A percentile compares a stretch with the other conserved stretches of the same genome.
phyloP scores from a whole-genome alignment of 37 sponge, comb jelly and placozoan species.

The Mnemiopsis leidyi region DNA sequence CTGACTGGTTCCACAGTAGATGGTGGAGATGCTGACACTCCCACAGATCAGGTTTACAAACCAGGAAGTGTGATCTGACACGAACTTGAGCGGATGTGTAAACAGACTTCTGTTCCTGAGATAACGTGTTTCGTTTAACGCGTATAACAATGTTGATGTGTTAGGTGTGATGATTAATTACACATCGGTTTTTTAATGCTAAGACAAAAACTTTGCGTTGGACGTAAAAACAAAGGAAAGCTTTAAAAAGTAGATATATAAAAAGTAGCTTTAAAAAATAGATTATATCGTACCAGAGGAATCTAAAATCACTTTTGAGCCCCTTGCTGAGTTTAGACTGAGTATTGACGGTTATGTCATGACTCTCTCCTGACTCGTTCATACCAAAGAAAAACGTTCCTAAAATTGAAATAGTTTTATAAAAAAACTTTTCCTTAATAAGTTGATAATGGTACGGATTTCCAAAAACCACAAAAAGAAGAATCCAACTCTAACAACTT shows the following conservation, averaged over 20 bases:
- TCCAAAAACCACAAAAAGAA: too few relatives aligned
- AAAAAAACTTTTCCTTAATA: too few relatives aligned
- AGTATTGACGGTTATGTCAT: conserved; percentile 47
- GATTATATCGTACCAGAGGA: conserved; percentile 47
- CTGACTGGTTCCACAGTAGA: conserved; percentile 83
- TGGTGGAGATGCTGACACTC: conserved; percentile 80
- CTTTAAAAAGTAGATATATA: too few relatives aligned
- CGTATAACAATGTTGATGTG: too few relatives aligned
- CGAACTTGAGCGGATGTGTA: conserved; percentile 74
- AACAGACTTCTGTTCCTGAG: conserved; percentile 81
- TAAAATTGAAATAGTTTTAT: neutral
- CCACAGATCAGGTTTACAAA: conserved; percentile 83
- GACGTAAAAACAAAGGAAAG: too few relatives aligned
- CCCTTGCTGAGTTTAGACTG: conserved; percentile 26
- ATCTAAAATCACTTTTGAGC: neutral
- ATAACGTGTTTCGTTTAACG: neutral
- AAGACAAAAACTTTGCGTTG: too few relatives aligned
- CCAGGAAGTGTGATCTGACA: conserved; percentile 75
- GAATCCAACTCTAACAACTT: too few relatives aligned
- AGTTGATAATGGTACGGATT: too few relatives aligned
- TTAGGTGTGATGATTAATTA: too few relatives aligned
- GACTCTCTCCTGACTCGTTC: neutral
- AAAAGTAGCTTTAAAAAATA: too few relatives aligned
- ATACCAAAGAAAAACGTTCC: conserved; percentile 55
- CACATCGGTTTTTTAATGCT: too few relatives aligned